Evolutionary conservation across 53 echinoderm and acorn worm species (phyloP).

Genomic region (Zoroaster sp.): DNA sequence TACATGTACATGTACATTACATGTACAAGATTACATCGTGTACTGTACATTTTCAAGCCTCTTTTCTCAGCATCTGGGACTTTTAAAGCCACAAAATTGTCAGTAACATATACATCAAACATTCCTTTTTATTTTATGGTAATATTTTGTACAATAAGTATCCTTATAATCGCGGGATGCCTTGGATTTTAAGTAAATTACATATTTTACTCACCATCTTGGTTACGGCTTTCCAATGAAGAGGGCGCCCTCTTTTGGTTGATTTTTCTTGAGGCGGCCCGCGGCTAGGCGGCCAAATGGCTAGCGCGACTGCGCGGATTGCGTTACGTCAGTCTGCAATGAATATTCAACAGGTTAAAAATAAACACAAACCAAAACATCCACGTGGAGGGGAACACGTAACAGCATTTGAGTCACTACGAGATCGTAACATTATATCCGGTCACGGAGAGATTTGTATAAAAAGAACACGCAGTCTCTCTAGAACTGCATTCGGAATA

Average conservation of each 20-base stretch:
- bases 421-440: neutral
- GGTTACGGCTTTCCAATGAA: conserved; percentile 48
- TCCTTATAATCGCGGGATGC: neutral
- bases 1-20: too few species aligned
- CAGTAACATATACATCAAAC: neutral
- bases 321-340: neutral
- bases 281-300: neutral
- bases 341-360: conserved; percentile 12
- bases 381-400: conserved; percentile 43
- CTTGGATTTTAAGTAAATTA: neutral
- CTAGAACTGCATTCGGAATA: neutral
- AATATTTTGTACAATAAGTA: neutral
- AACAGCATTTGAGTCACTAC: neutral
- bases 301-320: neutral
- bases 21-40: too few species aligned
- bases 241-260: conserved; percentile 28
- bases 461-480: neutral
- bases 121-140: neutral
- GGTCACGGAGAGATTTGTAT: neutral
- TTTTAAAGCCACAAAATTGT: neutral
- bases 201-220: neutral
- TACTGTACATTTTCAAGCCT: too few species aligned
- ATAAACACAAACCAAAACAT: neutral
- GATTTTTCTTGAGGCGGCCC: neutral
- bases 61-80: neutral